Conservation (phyloP, 2,113 vertebrate species). For the Bagarius yarrelli region DNA sequence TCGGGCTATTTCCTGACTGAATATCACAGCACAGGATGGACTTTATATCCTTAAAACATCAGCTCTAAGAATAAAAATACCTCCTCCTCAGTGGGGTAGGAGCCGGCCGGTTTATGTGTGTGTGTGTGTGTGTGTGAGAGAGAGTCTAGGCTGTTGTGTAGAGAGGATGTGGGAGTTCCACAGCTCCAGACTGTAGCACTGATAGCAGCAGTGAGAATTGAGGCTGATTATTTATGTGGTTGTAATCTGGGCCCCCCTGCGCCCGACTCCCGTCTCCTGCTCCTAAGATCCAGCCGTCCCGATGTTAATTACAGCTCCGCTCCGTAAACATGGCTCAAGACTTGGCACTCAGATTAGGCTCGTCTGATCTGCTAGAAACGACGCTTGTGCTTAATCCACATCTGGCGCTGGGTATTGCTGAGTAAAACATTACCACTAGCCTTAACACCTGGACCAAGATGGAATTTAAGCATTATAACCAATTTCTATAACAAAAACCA, state of each 20-base stretch:
- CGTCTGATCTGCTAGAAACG: slow-evolving; percentile 34
- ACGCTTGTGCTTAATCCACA: slow-evolving; percentile 19
- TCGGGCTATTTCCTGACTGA: slow-evolving; percentile 78
- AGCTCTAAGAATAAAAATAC: slow-evolving; percentile 83
- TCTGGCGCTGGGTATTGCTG: slow-evolving; percentile 2
- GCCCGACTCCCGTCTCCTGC: slow-evolving; percentile 29
- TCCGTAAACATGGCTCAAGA: slow-evolving; percentile 50
- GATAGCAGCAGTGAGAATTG: slow-evolving; percentile 51
- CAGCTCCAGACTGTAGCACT: slow-evolving; percentile 52
- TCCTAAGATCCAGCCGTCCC: slow-evolving; percentile 42
- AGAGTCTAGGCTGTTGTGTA: slow-evolving; percentile 41
- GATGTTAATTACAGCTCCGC: slow-evolving; percentile 51
- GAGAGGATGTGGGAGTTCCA: slow-evolving; percentile 46
- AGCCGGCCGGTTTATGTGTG: slow-evolving; percentile 40
- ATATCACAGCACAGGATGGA: slow-evolving; percentile 79
- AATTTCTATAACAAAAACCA: neutral
- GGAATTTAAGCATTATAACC: neutral
- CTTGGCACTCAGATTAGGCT: slow-evolving; percentile 39
- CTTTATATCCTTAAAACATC: slow-evolving; percentile 82
- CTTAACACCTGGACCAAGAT: neutral
- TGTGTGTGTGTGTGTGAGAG: slow-evolving; percentile 29
- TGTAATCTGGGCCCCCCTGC: slow-evolving; percentile 50
- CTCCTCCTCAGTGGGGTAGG: slow-evolving; percentile 61
- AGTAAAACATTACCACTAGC: neutral
- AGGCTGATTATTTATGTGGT: slow-evolving; percentile 56